phyloP scores from a whole-genome alignment of 2,797 vertebrate genomes.

The Sebastes steindachneri region DNA sequence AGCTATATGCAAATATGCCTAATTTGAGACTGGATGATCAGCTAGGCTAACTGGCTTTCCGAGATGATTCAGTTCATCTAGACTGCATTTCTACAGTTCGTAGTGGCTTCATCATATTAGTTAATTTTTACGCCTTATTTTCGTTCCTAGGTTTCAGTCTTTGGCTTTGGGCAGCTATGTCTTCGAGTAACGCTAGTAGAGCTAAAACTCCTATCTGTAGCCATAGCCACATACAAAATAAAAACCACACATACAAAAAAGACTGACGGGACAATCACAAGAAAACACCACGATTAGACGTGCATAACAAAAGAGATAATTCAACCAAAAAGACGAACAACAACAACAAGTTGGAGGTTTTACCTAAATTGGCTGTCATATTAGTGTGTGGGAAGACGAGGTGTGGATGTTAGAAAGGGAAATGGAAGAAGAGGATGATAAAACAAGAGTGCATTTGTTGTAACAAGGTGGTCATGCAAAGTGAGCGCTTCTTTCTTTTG shows the following conservation, averaged over 20 bases:
- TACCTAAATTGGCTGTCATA: constrained; percentile 58
- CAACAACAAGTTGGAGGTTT: constrained; percentile 45
- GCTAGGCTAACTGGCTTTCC: not conserved
- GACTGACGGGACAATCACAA: constrained; percentile 66
- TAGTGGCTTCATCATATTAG: not conserved
- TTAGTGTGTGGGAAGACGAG: constrained; percentile 55
- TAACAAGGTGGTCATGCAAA: constrained; percentile 37
- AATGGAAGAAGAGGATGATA: constrained; percentile 49
- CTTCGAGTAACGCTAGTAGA: not conserved
- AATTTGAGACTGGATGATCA: not conserved
- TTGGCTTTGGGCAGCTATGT: not conserved
- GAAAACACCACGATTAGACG: constrained; percentile 53
- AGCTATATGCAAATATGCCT: not conserved
- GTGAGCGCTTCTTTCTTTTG: constrained; percentile 38
- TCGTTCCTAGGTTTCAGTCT: not conserved
- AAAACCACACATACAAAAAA: constrained; percentile 47
- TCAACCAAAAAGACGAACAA: constrained; percentile 56
- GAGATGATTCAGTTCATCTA: not conserved
- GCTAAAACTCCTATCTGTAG: constrained; percentile 7
- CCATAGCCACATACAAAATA: constrained; percentile 9
- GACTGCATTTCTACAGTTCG: not conserved
- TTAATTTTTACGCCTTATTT: not conserved
- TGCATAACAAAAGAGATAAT: constrained; percentile 62
- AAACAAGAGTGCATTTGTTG: constrained; percentile 32
- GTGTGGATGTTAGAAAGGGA: constrained; percentile 56